phyloP scores from a whole-genome alignment of 2,113 vertebrate species.

The Sphyrna mokarran region DNA sequence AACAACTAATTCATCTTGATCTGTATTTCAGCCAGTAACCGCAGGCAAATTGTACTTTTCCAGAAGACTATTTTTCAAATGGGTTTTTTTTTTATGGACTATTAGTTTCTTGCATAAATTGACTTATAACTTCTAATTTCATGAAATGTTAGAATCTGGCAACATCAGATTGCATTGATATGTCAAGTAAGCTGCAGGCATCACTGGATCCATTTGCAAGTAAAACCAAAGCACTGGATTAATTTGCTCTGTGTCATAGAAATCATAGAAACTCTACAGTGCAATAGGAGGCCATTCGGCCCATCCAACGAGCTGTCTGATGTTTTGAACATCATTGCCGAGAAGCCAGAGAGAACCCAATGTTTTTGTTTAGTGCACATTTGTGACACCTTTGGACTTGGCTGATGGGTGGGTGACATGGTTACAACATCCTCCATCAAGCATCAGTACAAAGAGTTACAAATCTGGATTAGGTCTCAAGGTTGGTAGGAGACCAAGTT shows the following conservation, averaged over 20 bases:
- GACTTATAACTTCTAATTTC: neutral
- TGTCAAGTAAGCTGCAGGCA: neutral
- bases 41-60: neutral
- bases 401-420: neutral
- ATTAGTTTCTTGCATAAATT: neutral
- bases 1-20: neutral
- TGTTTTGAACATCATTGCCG: neutral
- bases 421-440: neutral
- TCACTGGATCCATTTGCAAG: neutral
- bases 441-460: neutral
- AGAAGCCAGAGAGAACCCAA: neutral
- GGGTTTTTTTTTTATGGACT: neutral
- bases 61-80: no score
- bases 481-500: neutral
- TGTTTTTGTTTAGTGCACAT: neutral
- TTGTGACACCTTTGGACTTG: neutral
- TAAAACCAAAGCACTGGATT: neutral
- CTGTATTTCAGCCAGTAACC: neutral
- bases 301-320: neutral
- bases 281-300: no score
- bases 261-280: no score
- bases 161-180: neutral
- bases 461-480: neutral
- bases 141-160: neutral
- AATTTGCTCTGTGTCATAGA: neutral